Percentiles rank a stretch among this genome's conserved stretches.
phyloP scores from a whole-genome alignment of 2,888 invertebrate species.

The Gymnosoma rotundatum region DNA sequence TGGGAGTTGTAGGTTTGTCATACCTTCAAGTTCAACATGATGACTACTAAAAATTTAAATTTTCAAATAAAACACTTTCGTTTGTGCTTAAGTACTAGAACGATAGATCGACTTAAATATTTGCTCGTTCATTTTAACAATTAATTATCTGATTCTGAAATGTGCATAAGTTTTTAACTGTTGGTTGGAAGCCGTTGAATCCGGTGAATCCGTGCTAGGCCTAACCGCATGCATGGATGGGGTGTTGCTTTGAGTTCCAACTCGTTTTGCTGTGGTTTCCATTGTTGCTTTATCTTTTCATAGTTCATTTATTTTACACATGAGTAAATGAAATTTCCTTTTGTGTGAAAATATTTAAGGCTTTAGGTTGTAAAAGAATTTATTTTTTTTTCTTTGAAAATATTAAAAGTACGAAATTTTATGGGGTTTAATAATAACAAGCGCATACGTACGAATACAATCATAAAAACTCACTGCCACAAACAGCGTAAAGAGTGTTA shows the following conservation, averaged over 20 bases:
- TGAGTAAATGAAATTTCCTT: not conserved
- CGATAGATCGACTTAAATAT: too few species aligned
- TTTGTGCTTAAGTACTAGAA: too few species aligned
- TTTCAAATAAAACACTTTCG: too few species aligned
- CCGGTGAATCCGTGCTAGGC: not conserved
- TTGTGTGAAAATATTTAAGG: not conserved
- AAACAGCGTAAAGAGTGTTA: conserved; percentile 21
- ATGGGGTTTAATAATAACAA: conserved; percentile 20
- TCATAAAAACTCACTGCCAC: not conserved
- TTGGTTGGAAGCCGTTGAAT: not conserved
- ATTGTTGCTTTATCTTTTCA: not conserved
- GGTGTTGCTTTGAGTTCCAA: not conserved
- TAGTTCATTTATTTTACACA: not conserved
- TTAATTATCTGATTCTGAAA: too few species aligned
- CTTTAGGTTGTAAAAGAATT: not conserved
- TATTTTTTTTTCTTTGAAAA: not conserved
- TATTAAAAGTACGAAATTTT: conserved; percentile 17
- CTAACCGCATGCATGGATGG: not conserved
- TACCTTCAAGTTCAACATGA: not conserved
- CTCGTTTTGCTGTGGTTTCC: not conserved
- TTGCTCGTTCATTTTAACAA: too few species aligned
- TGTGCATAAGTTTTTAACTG: too few species aligned
- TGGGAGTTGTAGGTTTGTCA: not conserved
- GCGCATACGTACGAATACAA: not conserved
- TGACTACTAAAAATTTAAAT: not conserved